Base-by-base conservation (phyloP, 2,113 vertebrate genomes). In the Eleginops maclovinus region DNA sequence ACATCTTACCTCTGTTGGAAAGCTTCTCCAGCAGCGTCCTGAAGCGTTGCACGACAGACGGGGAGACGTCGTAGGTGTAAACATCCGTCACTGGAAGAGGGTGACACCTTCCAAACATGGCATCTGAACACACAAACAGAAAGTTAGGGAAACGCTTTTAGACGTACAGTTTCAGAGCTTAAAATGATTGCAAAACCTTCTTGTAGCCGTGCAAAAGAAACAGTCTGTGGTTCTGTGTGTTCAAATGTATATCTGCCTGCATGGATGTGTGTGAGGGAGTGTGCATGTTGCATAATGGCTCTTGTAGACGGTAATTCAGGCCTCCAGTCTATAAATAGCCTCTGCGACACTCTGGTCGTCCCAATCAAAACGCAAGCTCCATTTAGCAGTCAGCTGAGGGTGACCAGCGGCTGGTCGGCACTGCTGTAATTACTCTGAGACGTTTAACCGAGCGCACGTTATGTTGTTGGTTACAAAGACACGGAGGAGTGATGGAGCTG, bases 41-140 rank as follows among this genome's bases (percentile, higher is more conserved):
- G 72, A 98, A 96, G 80, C 78, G 96, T 78, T 96, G 96, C 72
- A 97, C 95, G 31, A 90, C 93, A 21, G 89, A 81, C 0, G 95
- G 95, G 0, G 96, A 95, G 77, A 97, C 94, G 22, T 98, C 96
- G 10, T 97, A 97, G 83, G 90, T 95, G 89, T 94, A 95, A 63
- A 91, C 72, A 31, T 96, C 96, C 89, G 85, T 73, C 75, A 89
- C 89, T 0, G 96, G 96, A 46, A 93, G 60, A 81, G 82, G 90
- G 92, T 96, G 95, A 91, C 98, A 99, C 89, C 93, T 96, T 90
- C 97, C 97, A 59, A 99, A 97, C 93, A 96, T 92, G 43, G 95
- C 96, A 81, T 99, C 98, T 99, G 94, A 72, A 87, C 75, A 78
- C 56, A 82, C 17, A 76, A 28, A 71, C 41, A 62, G 0, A 82